Base-by-base conservation (phyloP, 2,113 vertebrate genomes). In the Nanorana parkeri region DNA sequence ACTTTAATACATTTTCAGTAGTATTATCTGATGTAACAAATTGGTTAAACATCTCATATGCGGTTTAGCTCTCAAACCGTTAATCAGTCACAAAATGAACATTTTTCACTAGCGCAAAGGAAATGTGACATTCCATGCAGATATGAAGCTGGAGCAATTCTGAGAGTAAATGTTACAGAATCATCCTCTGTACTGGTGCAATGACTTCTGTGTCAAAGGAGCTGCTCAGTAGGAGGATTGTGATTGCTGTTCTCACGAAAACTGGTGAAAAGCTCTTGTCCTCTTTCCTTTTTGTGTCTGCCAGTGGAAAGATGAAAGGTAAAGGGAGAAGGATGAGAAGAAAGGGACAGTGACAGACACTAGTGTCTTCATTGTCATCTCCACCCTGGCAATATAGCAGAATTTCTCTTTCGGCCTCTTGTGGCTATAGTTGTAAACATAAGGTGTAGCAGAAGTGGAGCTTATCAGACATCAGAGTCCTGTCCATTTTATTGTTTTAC, bases 381-480 rank as follows among this genome's bases (percentile, higher is more conserved):
- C 29, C 73, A 63, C 36, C 29, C 56, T 77, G 54, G 69, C 54
- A 15, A 28, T 56, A 55, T 28, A 41, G 81, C 47, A 54, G 5
- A 55, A 54, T 56, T 64, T 55, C 63, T 68, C 54, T 65, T 51
- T 54, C 15, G 68, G 51, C 13, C 16, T 17, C 68, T 41, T 51
- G 79, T 13, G 26, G 55, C 51, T 41, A 11, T 26, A 23, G 61
- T 47, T 47, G 51, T 71, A 54, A 77, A 78, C 52, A 61, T 61
- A 69, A 51, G 68, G 60, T 58, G 66, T 71, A 79, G 67, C 60
- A 52, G 69, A 68, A 52, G 61, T 65, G 21, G 21, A 28, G 23
- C 41, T 81, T 68, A 81, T 74, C 74, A 84, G 68, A 75, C 55
- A 81, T 85, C 82, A 11, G 55, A 74, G 63, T 58, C 78, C 78